These are phyloP conservation scores for Ctenopoma multispine DNA, from an alignment of 2,797 vertebrate species.

Conservation along the genomic window DNA sequence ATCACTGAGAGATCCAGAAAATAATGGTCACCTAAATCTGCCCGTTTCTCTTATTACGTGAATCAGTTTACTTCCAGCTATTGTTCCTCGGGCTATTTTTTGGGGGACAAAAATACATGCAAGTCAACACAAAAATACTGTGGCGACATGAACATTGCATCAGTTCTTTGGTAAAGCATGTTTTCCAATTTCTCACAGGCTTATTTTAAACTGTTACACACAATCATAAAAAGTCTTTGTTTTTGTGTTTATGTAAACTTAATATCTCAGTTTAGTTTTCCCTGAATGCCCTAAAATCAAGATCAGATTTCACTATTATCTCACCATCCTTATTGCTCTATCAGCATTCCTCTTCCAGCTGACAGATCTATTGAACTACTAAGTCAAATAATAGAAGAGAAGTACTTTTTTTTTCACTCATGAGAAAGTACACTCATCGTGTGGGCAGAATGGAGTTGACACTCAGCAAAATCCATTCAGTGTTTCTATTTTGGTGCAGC, in stretches of 20 bases:
- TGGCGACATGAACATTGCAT: neutral
- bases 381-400: slow-evolving; percentile 49
- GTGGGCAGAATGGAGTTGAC: slow-evolving; percentile 55
- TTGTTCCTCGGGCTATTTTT: slow-evolving; percentile 19
- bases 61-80: slow-evolving; percentile 28
- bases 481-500: slow-evolving; percentile 73
- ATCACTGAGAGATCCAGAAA: slow-evolving; percentile 26
- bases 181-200: neutral
- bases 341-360: slow-evolving; percentile 44
- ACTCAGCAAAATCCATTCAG: slow-evolving; percentile 65
- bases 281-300: slow-evolving; percentile 14
- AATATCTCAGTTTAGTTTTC: slow-evolving; percentile 12
- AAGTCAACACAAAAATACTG: slow-evolving; percentile 4
- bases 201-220: slow-evolving; percentile 4
- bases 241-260: slow-evolving; percentile 3
- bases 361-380: slow-evolving; percentile 45
- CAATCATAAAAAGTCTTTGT: slow-evolving; percentile 1
- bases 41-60: slow-evolving; percentile 28
- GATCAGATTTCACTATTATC: slow-evolving; percentile 46
- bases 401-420: slow-evolving; percentile 42
- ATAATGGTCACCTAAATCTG: slow-evolving; percentile 20
- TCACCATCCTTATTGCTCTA: slow-evolving; percentile 29
- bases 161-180: slow-evolving; percentile 16
- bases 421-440: slow-evolving; percentile 68
- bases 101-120: slow-evolving; percentile 3